Conservation (phyloP, 2,113 vertebrate genomes). For the Pteruthius melanotis region DNA sequence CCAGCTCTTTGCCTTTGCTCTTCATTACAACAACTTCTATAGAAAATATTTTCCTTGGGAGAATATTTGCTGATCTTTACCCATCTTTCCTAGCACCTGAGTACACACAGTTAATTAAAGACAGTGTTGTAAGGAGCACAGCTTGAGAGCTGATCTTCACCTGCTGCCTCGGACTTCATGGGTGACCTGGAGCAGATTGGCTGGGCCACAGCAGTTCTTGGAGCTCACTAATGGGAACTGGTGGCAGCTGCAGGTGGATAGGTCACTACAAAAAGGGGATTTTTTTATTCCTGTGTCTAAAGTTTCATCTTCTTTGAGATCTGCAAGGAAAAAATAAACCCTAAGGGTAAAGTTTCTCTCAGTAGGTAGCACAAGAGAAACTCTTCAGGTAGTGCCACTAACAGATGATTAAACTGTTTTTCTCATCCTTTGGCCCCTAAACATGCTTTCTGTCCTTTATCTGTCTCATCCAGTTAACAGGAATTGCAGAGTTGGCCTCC, state of each 20-base stretch:
- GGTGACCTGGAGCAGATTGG: background rate
- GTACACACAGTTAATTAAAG: conserved; percentile 46
- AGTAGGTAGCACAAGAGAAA: background rate
- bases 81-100: conserved; percentile 40
- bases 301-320: background rate
- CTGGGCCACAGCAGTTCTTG: background rate
- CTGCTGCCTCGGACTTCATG: background rate
- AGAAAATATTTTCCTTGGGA: conserved; percentile 58
- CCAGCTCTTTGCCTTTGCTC: background rate
- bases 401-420: background rate
- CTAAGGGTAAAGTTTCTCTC: background rate
- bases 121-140: background rate
- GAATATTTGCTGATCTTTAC: conserved; percentile 18
- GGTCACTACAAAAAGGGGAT: background rate
- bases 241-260: conserved; percentile 1
- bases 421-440: background rate
- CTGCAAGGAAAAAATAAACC: background rate
- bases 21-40: background rate
- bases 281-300: background rate
- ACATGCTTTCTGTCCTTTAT: background rate
- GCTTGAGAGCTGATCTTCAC: background rate
- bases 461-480: background rate
- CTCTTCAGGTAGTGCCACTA: background rate
- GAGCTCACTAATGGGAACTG: background rate
- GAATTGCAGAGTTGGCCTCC: background rate